Base-by-base conservation (phyloP, 2,888 invertebrate species). In the Polymixis flavicincta region DNA sequence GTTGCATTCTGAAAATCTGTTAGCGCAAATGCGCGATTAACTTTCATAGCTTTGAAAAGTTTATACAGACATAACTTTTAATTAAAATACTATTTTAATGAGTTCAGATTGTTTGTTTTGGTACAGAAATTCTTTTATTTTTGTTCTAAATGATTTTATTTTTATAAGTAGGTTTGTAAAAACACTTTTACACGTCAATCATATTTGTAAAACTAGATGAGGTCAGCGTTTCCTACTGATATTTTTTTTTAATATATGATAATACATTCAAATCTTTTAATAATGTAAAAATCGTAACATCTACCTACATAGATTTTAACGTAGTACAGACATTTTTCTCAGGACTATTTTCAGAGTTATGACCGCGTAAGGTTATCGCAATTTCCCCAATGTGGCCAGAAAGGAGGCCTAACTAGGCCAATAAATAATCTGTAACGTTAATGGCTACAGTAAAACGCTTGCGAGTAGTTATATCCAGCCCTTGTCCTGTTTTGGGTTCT, bases 381-480 rank as follows among this genome's bases (percentile, higher is more conserved):
- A 80, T 84, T 82, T 78, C 74, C 76, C 57, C 79, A 69, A 83
- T 80, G 83, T 79, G 73, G 74, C 78, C 57, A 71, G 73, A 86
- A 72, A 69, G 71, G 65, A 75, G 75, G 71, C 78, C 78, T 89
- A 81, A 88, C 86, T 88, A 86, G 85, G 65, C 28, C 86, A 68
- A 89, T 89, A 89, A 89, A 89, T 89, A 88, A 88, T 87, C 66
- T 79, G 68, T 68, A 83, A 89, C 88, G 83, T 87, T 88, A 89
- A 89, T 88, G 86, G 85, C 69, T 71, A 85, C 83, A 88, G 74
- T 88, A 85, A 89, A 89, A 87, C 73, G 84, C 68, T 80, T 59
- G 32, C 61, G 72, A 74, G 67, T 81, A 76, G 70, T 83, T 84
- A 67, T 77, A 82, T 84, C 67, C 76, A 83, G 37, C 71, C 32